Evolutionary conservation across 2,888 invertebrate genomes (phyloP).

Genomic region (Rotaria sp.): DNA sequence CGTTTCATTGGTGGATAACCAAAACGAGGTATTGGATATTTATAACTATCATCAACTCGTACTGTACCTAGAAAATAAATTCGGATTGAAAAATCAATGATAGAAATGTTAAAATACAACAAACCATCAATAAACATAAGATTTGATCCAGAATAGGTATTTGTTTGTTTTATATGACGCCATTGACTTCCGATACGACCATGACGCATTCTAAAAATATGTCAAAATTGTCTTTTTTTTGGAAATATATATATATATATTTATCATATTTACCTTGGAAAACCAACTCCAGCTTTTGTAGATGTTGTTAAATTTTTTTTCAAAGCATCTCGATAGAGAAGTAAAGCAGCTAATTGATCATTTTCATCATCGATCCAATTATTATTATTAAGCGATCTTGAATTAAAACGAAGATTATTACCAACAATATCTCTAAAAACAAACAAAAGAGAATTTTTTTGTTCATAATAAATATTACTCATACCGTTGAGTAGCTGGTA

Average conservation of each 20-base stretch:
- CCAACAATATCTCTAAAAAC: neutral
- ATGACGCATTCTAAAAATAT: neutral
- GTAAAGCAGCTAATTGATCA: neutral
- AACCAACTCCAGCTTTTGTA: neutral
- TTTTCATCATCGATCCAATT: neutral
- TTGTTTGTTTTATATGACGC: conserved; percentile 1
- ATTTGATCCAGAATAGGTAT: neutral
- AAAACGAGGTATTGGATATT: neutral
- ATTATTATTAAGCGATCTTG: neutral
- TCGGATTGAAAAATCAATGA: too few species aligned
- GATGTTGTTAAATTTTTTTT: neutral
- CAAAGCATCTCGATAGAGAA: neutral
- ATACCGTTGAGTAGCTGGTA: too few species aligned
- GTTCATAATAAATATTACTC: too few species aligned
- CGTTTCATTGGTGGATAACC: neutral
- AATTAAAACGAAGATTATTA: neutral
- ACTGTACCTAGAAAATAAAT: neutral
- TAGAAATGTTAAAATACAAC: neutral
- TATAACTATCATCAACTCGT: neutral
- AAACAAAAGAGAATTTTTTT: too few species aligned
- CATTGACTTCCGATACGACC: conserved; percentile 9
- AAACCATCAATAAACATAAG: neutral
- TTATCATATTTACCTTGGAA: neutral
- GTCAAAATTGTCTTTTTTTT: too few species aligned
- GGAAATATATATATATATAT: neutral